Evolutionary conservation across 92 coral and sea anemone species (phyloP).

Genomic region (Pocillopora meandrina): DNA sequence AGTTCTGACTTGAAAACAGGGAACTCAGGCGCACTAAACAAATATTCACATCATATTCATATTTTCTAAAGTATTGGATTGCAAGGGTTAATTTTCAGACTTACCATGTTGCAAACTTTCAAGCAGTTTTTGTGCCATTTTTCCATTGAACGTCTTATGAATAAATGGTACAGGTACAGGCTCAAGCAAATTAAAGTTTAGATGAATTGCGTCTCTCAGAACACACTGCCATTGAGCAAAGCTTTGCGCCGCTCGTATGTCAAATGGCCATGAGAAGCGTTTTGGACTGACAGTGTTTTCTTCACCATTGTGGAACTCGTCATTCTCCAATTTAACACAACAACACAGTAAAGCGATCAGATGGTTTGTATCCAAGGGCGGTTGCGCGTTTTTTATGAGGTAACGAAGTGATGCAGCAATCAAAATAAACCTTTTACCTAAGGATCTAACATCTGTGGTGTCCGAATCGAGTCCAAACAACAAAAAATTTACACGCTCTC

Average conservation of each 20-base stretch:
- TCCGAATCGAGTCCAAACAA: constrained; percentile 38
- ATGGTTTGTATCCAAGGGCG: constrained; percentile 39
- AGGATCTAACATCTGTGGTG: constrained; percentile 12
- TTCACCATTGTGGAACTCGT: too few relatives aligned
- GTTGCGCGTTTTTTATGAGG: constrained; percentile 61
- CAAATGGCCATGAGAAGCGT: constrained; percentile 12
- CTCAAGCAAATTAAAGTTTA: constrained; percentile 43
- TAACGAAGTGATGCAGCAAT: constrained; percentile 62
- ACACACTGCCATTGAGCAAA: constrained; percentile 70
- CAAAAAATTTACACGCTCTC: constrained; percentile 29
- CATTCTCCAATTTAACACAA: constrained; percentile 10
- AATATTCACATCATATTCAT: too few relatives aligned
- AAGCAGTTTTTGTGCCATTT: constrained; percentile 37
- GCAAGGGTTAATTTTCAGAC: not conserved
- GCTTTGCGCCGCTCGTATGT: constrained; percentile 58
- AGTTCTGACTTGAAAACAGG: too few relatives aligned
- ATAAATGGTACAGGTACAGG: constrained; percentile 52
- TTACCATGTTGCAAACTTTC: constrained; percentile 17
- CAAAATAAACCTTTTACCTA: constrained; percentile 36
- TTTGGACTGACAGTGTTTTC: not conserved
- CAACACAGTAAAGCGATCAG: constrained; percentile 55
- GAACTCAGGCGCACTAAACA: too few relatives aligned
- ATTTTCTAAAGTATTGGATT: too few relatives aligned
- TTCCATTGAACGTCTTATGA: constrained; percentile 41
- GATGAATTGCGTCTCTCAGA: constrained; percentile 38